Percentiles rank a stretch among this genome's conserved stretches.
phyloP scores from a whole-genome alignment of 2,797 vertebrate species.

The Neosalanx taihuensis region DNA sequence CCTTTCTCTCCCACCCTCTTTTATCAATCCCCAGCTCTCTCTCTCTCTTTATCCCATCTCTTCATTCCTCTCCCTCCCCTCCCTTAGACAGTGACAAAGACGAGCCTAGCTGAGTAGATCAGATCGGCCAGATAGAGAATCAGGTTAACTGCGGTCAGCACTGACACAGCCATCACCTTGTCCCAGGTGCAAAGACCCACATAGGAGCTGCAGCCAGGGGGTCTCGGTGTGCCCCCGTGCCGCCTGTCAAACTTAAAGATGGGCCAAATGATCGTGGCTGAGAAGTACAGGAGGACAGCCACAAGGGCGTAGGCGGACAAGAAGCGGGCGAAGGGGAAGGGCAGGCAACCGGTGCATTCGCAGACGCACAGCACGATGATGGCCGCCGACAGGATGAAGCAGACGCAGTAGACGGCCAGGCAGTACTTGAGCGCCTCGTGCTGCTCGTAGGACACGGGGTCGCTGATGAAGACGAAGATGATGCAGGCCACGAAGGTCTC shows the following conservation, averaged over 20 bases:
- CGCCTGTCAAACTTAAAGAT: conserved; percentile 82
- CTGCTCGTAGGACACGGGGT: conserved; percentile 61
- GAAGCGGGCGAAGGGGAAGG: conserved; percentile 84
- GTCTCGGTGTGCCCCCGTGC: conserved; percentile 57
- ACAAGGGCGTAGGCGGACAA: conserved; percentile 80
- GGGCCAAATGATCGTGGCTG: conserved; percentile 84
- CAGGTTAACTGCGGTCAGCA: conserved; percentile 73
- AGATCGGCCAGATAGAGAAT: conserved; percentile 76
- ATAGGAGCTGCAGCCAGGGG: not conserved
- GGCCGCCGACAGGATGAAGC: conserved; percentile 82
- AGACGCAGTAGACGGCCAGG: conserved; percentile 86
- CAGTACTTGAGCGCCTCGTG: conserved; percentile 78
- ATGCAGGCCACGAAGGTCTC: conserved; percentile 89
- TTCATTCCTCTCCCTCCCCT: not conserved
- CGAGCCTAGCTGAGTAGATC: conserved; percentile 73
- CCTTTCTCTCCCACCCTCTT: not conserved
- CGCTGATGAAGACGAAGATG: conserved; percentile 84
- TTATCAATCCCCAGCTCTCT: not conserved
- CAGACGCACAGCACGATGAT: conserved; percentile 84
- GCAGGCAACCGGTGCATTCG: conserved; percentile 83
- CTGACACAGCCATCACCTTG: conserved; percentile 63
- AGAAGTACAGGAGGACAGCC: conserved; percentile 80
- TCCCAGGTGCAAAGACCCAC: conserved; percentile 66
- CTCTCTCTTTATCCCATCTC: conserved; percentile 5
- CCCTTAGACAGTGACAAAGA: conserved; percentile 71